phyloP scores from a whole-genome alignment of 92 coral and sea anemone genomes.

The Heliopora coerulea region DNA sequence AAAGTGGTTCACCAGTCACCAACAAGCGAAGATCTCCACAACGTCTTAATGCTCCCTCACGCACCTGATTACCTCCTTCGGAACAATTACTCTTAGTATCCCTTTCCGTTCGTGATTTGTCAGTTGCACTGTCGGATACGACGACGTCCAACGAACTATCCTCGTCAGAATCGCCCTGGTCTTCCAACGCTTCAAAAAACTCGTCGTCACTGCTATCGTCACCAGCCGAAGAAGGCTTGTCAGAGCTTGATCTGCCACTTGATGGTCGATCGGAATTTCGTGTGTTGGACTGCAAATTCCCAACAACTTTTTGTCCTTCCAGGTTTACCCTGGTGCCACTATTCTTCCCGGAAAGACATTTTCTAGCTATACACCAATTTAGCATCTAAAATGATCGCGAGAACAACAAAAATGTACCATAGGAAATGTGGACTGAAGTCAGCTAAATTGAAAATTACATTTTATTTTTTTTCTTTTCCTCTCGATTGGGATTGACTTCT shows the following conservation, averaged over 20 bases:
- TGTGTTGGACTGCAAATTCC: conserved; percentile 12
- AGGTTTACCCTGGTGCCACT: conserved; percentile 28
- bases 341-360: conserved; percentile 60
- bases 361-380: conserved; percentile 92
- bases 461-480: no score
- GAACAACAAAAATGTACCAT: no score
- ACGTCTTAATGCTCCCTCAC: conserved; percentile 79
- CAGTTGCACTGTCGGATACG: conserved; percentile 23
- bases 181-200: conserved; percentile 92
- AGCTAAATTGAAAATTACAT: no score
- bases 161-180: conserved; percentile 57
- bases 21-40: conserved; percentile 80
- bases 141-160: conserved; percentile 34
- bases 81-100: conserved; percentile 5
- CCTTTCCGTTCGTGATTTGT: neutral
- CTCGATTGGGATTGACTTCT: no score
- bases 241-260: conserved; percentile 4
- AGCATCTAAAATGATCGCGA: conserved; percentile 89
- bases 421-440: no score
- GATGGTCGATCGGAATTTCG: conserved; percentile 17
- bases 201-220: conserved; percentile 77
- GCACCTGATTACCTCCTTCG: neutral
- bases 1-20: conserved; percentile 73
- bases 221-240: neutral
- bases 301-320: conserved; percentile 4